These are phyloP conservation scores for Spheniscus humboldti DNA, from an alignment of 2,797 vertebrate species.

Conservation along the genomic window DNA sequence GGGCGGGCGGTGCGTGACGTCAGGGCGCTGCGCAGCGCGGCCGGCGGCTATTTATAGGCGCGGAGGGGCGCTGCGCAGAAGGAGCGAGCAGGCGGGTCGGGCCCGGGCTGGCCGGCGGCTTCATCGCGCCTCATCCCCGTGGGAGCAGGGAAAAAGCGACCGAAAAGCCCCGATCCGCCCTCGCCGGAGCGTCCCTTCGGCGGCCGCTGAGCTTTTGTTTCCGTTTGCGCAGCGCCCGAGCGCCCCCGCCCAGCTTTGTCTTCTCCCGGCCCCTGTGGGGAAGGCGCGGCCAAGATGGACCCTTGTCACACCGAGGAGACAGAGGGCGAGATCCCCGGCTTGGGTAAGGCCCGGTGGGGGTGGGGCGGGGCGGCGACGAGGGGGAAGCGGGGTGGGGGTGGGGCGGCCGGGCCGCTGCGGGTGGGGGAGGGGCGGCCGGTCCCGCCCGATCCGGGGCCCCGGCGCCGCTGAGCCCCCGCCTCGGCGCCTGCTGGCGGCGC, in stretches of 20 bases:
- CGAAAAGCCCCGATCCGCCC: not conserved
- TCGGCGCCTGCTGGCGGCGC: not conserved
- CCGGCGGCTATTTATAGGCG: slow-evolving; percentile 35
- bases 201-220: not conserved
- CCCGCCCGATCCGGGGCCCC: not conserved
- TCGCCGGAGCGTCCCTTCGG: too few relatives aligned
- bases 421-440: not conserved
- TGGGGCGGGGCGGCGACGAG: too few relatives aligned
- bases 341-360: slow-evolving; percentile 12
- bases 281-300: slow-evolving; percentile 39
- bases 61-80: not conserved
- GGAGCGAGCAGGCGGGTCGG: not conserved
- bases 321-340: slow-evolving; percentile 52
- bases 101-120: fast-evolving
- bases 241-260: not conserved
- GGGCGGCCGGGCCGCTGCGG: not conserved
- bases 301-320: slow-evolving; percentile 56
- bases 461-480: too few relatives aligned
- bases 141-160: not conserved
- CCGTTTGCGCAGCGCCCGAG: not conserved
- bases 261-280: not conserved
- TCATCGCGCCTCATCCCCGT: not conserved
- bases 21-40: not conserved
- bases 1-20: slow-evolving; percentile 11
- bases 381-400: too few relatives aligned